Conservation (phyloP, 2,888 invertebrate genomes). For the Drymonia ruficornis region DNA sequence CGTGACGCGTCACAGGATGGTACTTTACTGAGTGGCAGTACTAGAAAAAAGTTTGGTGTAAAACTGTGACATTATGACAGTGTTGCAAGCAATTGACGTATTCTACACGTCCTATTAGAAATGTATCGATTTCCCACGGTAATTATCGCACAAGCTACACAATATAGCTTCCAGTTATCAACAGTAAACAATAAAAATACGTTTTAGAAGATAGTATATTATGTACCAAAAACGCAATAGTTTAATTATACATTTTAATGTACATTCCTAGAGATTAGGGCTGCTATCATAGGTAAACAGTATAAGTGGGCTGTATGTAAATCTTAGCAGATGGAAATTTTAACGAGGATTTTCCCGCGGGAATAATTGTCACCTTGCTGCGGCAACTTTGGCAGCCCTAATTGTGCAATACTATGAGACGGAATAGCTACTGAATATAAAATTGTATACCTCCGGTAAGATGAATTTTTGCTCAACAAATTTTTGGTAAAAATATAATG, state of each 20-base stretch:
- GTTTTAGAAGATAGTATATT: background rate
- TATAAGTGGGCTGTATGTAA: background rate
- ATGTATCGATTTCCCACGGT: background rate
- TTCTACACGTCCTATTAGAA: no score
- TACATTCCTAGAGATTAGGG: background rate
- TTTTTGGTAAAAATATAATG: constrained; percentile 38
- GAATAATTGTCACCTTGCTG: no score
- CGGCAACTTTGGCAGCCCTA: background rate
- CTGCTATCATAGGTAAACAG: background rate
- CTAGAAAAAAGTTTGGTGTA: no score
- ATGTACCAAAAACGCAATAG: constrained; percentile 3
- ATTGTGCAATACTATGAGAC: constrained; percentile 10
- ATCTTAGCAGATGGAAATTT: no score
- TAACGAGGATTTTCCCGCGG: no score
- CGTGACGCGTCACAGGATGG: no score
- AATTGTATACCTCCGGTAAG: constrained; percentile 16
- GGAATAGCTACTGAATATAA: background rate
- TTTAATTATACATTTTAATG: background rate
- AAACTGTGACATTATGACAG: no score
- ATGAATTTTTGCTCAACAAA: constrained; percentile 57
- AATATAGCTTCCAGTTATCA: background rate
- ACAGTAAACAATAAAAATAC: background rate
- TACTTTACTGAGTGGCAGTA: no score
- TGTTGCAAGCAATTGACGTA: no score
- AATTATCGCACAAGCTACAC: background rate